Conservation (phyloP, 2,888 invertebrate species). For the Mimachlamys varia region DNA sequence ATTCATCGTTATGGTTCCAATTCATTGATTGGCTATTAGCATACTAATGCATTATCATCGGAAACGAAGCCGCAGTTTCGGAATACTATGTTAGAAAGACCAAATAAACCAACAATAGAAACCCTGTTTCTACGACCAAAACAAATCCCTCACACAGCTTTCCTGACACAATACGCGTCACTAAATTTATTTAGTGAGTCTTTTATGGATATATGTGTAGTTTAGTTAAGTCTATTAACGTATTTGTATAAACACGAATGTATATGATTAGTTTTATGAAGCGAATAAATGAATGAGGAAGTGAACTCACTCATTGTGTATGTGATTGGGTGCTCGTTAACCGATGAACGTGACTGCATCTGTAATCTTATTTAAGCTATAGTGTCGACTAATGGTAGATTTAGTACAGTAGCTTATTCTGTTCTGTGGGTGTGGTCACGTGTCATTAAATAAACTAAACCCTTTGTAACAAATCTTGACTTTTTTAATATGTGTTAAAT, state of each 20-base stretch:
- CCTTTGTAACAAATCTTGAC: too few relatives aligned
- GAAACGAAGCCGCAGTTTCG: slow-evolving; percentile 11
- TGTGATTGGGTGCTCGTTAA: background rate
- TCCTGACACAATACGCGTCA: background rate
- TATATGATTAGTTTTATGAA: background rate
- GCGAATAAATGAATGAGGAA: background rate
- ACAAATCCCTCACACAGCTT: background rate
- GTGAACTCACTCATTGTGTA: background rate
- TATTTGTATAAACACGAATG: slow-evolving; percentile 1
- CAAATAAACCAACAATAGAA: background rate
- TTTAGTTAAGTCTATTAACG: background rate
- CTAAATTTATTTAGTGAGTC: background rate
- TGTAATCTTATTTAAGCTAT: too few relatives aligned
- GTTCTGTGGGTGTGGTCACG: too few relatives aligned
- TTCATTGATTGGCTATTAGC: slow-evolving; percentile 56
- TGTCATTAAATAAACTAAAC: too few relatives aligned
- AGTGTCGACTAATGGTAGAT: too few relatives aligned
- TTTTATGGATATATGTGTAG: background rate
- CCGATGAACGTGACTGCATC: background rate
- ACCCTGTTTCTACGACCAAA: background rate
- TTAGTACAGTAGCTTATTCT: too few relatives aligned
- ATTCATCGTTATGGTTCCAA: slow-evolving; percentile 54
- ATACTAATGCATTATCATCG: slow-evolving; percentile 55
- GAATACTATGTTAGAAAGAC: background rate
- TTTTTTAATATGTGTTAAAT: too few relatives aligned